A percentile compares a stretch with the other conserved stretches of the same genome.
Evolutionary conservation across 2,888 invertebrate genomes (phyloP).

Genomic region (Cephus sareptanus): DNA sequence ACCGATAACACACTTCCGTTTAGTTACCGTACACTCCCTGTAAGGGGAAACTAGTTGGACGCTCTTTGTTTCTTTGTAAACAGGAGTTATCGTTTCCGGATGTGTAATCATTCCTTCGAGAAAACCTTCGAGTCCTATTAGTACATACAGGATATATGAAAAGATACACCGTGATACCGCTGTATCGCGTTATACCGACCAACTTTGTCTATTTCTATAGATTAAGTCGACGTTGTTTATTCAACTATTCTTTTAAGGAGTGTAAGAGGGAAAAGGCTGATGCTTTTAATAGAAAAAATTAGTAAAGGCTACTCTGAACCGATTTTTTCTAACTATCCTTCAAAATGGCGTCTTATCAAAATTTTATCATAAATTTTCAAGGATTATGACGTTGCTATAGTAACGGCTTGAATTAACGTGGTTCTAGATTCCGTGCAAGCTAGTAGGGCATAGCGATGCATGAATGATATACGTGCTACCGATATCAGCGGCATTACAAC

Average conservation of each 20-base stretch:
- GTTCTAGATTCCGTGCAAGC: not conserved
- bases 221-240: too few relatives aligned
- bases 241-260: not conserved
- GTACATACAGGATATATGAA: not conserved
- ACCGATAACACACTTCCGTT: not conserved
- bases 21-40: not conserved
- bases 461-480: not conserved
- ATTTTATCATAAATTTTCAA: conserved; percentile 33
- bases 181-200: not conserved
- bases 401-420: not conserved
- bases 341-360: conserved; percentile 37
- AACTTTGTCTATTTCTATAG: not conserved
- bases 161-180: not conserved
- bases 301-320: not conserved
- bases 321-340: conserved; percentile 17
- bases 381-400: conserved; percentile 29
- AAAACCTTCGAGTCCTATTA: not conserved
- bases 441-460: not conserved
- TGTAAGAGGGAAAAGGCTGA: too few relatives aligned
- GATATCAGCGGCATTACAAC: not conserved
- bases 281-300: too few relatives aligned
- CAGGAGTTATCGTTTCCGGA: not conserved
- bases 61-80: not conserved
- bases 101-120: not conserved
- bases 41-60: not conserved